Evolutionary conservation across 2,888 invertebrate genomes (phyloP).

Genomic region (Netelia virgata): DNA sequence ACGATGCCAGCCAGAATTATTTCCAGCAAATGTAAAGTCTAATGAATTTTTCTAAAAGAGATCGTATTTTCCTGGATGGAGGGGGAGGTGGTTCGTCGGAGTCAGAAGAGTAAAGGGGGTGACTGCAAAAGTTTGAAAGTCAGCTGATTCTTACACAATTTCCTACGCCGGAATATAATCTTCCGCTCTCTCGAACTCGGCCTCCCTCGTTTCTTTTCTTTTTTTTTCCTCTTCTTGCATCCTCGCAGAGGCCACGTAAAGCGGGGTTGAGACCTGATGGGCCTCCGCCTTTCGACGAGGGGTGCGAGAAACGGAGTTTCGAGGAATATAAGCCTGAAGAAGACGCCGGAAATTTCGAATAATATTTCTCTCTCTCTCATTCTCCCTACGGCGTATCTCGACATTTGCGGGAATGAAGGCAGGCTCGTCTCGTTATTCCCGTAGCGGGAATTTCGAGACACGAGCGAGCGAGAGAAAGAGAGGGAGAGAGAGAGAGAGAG

Average conservation of each 20-base stretch:
- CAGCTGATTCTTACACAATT: slow-evolving; percentile 62
- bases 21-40: slow-evolving; percentile 17
- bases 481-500: not conserved
- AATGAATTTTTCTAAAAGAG: slow-evolving; percentile 28
- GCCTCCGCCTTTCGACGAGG: slow-evolving; percentile 2
- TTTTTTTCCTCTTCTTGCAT: slow-evolving; percentile 26
- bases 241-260: not conserved
- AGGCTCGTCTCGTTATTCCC: slow-evolving; percentile 62
- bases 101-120: not conserved
- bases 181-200: slow-evolving; percentile 52
- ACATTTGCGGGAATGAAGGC: slow-evolving; percentile 48
- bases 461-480: not conserved
- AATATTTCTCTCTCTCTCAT: slow-evolving; percentile 46
- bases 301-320: slow-evolving; percentile 44
- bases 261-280: slow-evolving; percentile 11
- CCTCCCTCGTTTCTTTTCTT: not conserved
- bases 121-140: slow-evolving; percentile 14
- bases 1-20: slow-evolving; percentile 31
- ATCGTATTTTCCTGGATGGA: not conserved
- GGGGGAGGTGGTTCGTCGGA: not conserved
- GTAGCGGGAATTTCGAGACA: slow-evolving; percentile 37
- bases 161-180: slow-evolving; percentile 53
- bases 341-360: slow-evolving; percentile 62
- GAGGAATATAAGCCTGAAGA: slow-evolving; percentile 38
- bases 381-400: slow-evolving; percentile 40